Evolutionary conservation across 2,888 invertebrate species (phyloP).

Genomic region (Eupithecia abbreviata): DNA sequence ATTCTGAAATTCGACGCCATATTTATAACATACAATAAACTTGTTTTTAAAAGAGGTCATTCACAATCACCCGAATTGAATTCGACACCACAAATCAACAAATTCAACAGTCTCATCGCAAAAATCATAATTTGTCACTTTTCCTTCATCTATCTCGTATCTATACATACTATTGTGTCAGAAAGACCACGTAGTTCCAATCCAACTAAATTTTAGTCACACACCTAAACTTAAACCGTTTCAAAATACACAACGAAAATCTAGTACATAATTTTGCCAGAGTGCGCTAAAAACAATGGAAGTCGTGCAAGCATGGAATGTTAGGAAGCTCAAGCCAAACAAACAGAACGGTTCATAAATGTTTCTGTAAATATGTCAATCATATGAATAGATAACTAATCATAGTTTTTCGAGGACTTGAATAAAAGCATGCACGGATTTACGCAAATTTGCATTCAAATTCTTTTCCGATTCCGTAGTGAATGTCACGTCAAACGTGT

Average conservation of each 20-base stretch:
- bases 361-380: constrained; percentile 41
- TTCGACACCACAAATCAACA: constrained; percentile 10
- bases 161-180: not conserved
- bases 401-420: not conserved
- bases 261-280: constrained; percentile 40
- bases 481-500: constrained; percentile 44
- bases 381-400: not conserved
- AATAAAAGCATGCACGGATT: not conserved
- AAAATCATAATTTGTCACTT: not conserved
- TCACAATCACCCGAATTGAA: constrained; percentile 30
- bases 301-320: constrained; percentile 63
- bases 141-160: not conserved
- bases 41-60: constrained; percentile 13
- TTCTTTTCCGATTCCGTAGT: constrained; percentile 10
- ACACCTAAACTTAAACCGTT: constrained; percentile 30
- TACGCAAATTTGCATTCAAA: constrained; percentile 14
- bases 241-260: constrained; percentile 44
- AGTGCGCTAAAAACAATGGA: constrained; percentile 62
- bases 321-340: constrained; percentile 56
- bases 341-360: constrained; percentile 39
- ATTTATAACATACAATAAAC: constrained; percentile 1
- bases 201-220: constrained; percentile 18
- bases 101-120: constrained; percentile 2
- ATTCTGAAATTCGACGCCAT: constrained; percentile 83
- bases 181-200: constrained; percentile 10